Percentiles rank a stretch among this genome's conserved stretches.
These are phyloP conservation scores for Pseudococcus jackbeardsleyi DNA, from an alignment of 2,888 invertebrate species.

Conservation along the genomic window DNA sequence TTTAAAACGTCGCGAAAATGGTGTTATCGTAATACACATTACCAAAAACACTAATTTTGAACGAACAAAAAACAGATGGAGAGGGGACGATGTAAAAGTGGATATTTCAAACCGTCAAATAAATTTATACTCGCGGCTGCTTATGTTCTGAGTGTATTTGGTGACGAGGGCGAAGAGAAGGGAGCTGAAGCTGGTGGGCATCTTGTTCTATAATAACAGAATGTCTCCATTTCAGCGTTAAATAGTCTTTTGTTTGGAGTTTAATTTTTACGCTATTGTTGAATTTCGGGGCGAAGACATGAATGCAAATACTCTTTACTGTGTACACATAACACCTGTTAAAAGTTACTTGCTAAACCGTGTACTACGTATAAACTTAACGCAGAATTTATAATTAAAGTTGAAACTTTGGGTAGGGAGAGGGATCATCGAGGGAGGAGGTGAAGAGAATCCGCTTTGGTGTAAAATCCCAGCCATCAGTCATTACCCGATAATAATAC, in stretches of 20 bases:
- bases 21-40: not conserved
- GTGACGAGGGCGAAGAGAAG: not conserved
- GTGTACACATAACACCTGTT: slow-evolving; percentile 46
- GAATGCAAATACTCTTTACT: slow-evolving; percentile 22
- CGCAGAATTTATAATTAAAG: slow-evolving; percentile 53
- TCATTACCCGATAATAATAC: slow-evolving; percentile 47
- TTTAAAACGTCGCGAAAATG: not conserved
- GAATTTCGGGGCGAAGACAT: not conserved
- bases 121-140: slow-evolving; percentile 15
- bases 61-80: not conserved
- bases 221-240: slow-evolving; percentile 34
- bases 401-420: not conserved
- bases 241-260: slow-evolving; percentile 31
- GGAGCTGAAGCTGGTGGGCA: not conserved
- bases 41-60: not conserved
- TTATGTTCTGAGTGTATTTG: not conserved
- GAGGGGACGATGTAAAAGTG: not conserved
- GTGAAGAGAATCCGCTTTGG: not conserved
- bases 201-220: not conserved
- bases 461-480: slow-evolving; percentile 26
- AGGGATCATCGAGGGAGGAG: not conserved
- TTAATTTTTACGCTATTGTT: slow-evolving; percentile 47
- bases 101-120: slow-evolving; percentile 24
- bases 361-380: slow-evolving; percentile 22
- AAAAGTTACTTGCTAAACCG: slow-evolving; percentile 25